phyloP scores from a whole-genome alignment of 2,888 invertebrate species.

The Acanthosepion lycidas region DNA sequence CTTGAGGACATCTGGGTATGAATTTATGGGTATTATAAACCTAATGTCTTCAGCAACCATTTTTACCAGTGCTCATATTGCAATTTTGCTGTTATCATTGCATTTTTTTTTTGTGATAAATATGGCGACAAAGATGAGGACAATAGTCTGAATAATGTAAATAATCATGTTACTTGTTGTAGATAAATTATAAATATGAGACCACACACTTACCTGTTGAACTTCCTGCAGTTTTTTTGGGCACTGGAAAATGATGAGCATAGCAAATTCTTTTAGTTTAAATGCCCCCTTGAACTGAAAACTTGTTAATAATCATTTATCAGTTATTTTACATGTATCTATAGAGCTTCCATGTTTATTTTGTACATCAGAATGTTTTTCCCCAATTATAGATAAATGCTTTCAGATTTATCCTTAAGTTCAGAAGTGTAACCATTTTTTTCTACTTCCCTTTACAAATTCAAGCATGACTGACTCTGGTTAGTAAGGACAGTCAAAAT shows the following conservation, averaged over 20 bases:
- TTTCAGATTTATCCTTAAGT: neutral
- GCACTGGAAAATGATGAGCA: neutral
- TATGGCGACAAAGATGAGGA: too few species aligned
- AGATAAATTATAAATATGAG: neutral
- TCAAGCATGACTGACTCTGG: neutral
- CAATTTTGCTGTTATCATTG: too few species aligned
- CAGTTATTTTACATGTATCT: neutral
- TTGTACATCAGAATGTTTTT: neutral
- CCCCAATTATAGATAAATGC: neutral
- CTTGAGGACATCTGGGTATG: too few species aligned
- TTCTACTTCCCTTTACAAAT: neutral
- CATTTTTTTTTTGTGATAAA: too few species aligned
- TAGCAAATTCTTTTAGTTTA: neutral
- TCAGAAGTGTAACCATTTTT: neutral
- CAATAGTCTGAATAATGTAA: too few species aligned
- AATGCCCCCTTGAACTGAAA: neutral
- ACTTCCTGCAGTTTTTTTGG: neutral
- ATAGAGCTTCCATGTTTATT: neutral
- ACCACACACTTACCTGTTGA: neutral
- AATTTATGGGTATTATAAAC: too few species aligned
- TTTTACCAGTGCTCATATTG: too few species aligned
- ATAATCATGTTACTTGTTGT: neutral
- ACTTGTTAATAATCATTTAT: neutral
- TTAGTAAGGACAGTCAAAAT: neutral
- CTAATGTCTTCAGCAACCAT: too few species aligned